Evolutionary conservation across 92 coral and sea anemone species (phyloP).

Genomic region (Heteractis magnifica): DNA sequence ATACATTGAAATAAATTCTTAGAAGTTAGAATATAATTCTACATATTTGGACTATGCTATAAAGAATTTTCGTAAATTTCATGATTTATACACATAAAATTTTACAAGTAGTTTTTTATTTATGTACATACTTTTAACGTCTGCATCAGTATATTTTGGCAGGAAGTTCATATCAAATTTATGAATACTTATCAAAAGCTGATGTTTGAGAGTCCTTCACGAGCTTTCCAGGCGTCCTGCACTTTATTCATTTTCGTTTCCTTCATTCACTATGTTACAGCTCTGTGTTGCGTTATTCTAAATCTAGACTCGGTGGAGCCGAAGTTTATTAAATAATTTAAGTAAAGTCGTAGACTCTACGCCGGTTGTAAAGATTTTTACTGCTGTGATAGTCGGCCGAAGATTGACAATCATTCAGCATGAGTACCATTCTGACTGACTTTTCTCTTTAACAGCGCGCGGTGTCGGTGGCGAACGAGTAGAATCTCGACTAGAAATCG

Average conservation of each 20-base stretch:
- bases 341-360: not conserved
- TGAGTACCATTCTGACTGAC: constrained; percentile 76
- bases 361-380: not conserved
- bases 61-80: not conserved
- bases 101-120: too few relatives aligned
- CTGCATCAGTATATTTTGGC: not conserved
- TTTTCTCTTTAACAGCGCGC: constrained; percentile 52
- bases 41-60: not conserved
- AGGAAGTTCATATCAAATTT: not conserved
- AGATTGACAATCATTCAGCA: constrained; percentile 25
- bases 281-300: not conserved
- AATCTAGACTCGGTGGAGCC: constrained; percentile 13
- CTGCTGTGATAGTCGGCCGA: not conserved
- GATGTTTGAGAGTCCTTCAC: not conserved
- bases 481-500: constrained; percentile 56
- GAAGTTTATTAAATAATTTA: constrained; percentile 15
- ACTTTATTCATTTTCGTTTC: not conserved
- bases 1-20: not conserved
- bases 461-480: constrained; percentile 69
- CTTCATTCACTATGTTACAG: not conserved
- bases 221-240: not conserved
- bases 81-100: too few relatives aligned
- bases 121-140: not conserved
- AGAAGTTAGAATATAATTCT: not conserved
- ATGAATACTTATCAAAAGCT: constrained; percentile 2